A percentile compares a stretch with the other conserved stretches of the same genome.
These are phyloP conservation scores for Rhopalosiphum nymphaeae DNA, from an alignment of 2,888 invertebrate species.

Conservation along the genomic window DNA sequence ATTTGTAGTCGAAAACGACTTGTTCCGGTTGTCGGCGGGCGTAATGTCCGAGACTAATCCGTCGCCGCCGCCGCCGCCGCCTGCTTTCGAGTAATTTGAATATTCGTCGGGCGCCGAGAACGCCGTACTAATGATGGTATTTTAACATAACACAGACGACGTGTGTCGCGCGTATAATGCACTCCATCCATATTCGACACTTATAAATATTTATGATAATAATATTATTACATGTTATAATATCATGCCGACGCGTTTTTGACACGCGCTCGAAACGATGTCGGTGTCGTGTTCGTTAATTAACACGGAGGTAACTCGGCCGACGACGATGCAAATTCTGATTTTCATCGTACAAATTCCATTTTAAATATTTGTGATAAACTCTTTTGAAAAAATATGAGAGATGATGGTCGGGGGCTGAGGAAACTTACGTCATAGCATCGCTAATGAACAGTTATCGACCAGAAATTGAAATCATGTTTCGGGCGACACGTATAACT, in stretches of 20 bases:
- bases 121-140: not conserved
- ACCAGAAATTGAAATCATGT: not conserved
- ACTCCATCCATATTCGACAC: not conserved
- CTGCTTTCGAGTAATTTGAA: not conserved
- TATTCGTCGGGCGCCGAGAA: not conserved
- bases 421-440: not conserved
- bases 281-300: not conserved
- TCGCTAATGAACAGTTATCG: not conserved
- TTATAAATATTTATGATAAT: conserved; percentile 11
- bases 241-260: not conserved
- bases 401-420: no score
- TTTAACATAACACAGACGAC: not conserved
- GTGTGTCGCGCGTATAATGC: not conserved
- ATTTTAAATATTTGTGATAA: not conserved
- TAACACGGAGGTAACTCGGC: not conserved
- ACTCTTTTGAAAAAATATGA: not conserved
- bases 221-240: not conserved
- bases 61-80: not conserved
- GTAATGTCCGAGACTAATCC: conserved; percentile 4
- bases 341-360: not conserved
- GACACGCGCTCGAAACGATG: not conserved
- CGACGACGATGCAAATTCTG: not conserved
- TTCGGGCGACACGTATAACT: not conserved
- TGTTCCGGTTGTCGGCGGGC: not conserved
- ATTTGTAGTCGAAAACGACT: not conserved